phyloP scores from a whole-genome alignment of 2,888 invertebrate genomes.

The Chelonus formosanus region DNA sequence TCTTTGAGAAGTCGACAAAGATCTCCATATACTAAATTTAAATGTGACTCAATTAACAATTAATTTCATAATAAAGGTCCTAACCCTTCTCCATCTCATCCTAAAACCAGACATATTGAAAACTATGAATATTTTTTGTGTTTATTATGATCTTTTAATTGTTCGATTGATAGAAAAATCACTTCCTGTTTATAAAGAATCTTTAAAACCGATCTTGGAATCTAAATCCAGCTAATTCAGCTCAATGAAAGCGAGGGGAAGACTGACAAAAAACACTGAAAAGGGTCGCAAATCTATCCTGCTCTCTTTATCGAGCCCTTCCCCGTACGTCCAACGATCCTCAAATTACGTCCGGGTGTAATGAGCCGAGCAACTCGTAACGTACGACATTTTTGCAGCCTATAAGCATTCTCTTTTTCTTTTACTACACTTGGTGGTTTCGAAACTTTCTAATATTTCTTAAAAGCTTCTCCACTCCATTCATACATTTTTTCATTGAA shows the following conservation, averaged over 20 bases:
- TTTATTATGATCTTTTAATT: neutral
- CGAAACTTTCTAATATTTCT: constrained; percentile 9
- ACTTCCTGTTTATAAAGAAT: constrained; percentile 46
- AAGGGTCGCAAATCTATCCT: constrained; percentile 29
- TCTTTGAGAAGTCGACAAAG: neutral
- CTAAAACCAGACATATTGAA: too few relatives aligned
- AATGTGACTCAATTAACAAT: constrained; percentile 3
- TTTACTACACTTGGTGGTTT: constrained; percentile 5
- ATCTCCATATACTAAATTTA: constrained; percentile 2
- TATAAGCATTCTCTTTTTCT: constrained; percentile 32
- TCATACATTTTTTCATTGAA: too few relatives aligned
- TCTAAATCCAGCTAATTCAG: constrained; percentile 56
- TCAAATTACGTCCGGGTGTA: constrained; percentile 53
- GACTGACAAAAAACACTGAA: constrained; percentile 9
- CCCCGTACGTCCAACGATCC: constrained; percentile 39
- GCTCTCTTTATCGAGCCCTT: constrained; percentile 29
- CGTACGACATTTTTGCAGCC: constrained; percentile 43
- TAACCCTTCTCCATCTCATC: neutral
- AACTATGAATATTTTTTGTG: too few relatives aligned
- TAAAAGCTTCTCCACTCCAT: too few relatives aligned
- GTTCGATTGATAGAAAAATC: constrained; percentile 32
- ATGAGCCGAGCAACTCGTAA: constrained; percentile 53
- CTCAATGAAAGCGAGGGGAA: constrained; percentile 45
- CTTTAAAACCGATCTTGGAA: constrained; percentile 48
- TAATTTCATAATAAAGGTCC: neutral